Percentiles rank a stretch among this genome's conserved stretches.
phyloP scores from a whole-genome alignment of 2,888 invertebrate species.

The Ischnus inquisitorius region DNA sequence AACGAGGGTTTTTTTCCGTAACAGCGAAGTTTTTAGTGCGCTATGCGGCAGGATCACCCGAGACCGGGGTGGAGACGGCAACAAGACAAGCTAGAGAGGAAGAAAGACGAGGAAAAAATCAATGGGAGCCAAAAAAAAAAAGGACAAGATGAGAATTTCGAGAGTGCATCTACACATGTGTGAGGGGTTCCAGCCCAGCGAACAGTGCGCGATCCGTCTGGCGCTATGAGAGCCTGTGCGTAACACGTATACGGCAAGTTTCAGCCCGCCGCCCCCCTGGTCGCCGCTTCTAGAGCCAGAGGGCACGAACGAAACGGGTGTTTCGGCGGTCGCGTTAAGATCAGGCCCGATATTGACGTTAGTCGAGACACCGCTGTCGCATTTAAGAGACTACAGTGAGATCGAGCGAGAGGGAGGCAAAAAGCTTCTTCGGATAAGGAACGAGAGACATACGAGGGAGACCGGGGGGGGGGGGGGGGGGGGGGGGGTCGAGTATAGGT shows the following conservation, averaged over 20 bases:
- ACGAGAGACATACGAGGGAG: background rate
- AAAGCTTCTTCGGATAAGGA: slow-evolving; percentile 61
- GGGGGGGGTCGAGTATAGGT: background rate
- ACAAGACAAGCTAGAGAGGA: background rate
- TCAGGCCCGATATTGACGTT: slow-evolving; percentile 42
- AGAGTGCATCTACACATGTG: slow-evolving; percentile 49
- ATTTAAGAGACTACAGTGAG: background rate
- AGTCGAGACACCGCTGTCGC: background rate
- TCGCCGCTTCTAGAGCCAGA: background rate
- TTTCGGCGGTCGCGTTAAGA: slow-evolving; percentile 54
- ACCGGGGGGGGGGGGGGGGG: too few relatives aligned
- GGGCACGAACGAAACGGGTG: slow-evolving; percentile 47
- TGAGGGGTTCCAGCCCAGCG: slow-evolving; percentile 17
- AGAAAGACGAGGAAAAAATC: slow-evolving; percentile 34
- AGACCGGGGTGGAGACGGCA: background rate
- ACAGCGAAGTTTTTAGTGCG: slow-evolving; percentile 38
- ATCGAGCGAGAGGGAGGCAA: slow-evolving; percentile 19
- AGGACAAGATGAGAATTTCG: slow-evolving; percentile 33
- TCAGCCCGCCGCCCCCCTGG: background rate
- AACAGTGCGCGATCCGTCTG: slow-evolving; percentile 9
- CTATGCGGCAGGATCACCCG: background rate
- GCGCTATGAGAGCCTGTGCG: background rate
- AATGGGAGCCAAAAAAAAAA: slow-evolving; percentile 21
- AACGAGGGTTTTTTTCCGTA: background rate
- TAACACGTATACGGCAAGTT: slow-evolving; percentile 25